Percentiles rank a stretch among this genome's conserved stretches.
Conservation (phyloP, 92 coral and sea anemone genomes). For the Siderastrea radians region DNA sequence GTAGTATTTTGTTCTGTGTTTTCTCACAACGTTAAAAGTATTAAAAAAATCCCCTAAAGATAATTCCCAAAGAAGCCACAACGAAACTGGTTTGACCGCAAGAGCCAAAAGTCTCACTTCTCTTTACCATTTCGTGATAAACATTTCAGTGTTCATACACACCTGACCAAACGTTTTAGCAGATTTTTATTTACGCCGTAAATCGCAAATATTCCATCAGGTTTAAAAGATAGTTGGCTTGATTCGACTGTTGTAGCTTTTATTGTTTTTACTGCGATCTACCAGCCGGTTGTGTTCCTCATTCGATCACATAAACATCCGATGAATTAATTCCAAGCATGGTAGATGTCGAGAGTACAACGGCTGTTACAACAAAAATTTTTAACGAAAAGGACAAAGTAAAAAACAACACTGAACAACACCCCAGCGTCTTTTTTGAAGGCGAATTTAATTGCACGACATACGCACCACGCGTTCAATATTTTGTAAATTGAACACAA, state of each 20-base stretch:
- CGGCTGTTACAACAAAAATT: neutral
- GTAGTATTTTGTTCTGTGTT: neutral
- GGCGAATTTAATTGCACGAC: neutral
- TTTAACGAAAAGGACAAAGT: neutral
- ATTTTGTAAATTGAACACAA: neutral
- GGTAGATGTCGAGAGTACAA: neutral
- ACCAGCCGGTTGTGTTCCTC: neutral
- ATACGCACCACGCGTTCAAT: neutral
- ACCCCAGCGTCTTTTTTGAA: neutral
- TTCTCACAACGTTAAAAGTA: neutral
- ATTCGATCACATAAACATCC: neutral
- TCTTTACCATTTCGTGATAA: slow-evolving; percentile 16
- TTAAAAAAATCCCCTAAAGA: neutral
- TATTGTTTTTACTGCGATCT: neutral
- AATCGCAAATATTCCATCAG: slow-evolving; percentile 3
- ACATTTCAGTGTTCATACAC: neutral
- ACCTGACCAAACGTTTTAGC: slow-evolving; percentile 30
- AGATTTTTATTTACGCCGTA: slow-evolving; percentile 1
- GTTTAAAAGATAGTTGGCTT: neutral
- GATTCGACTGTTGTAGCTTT: neutral
- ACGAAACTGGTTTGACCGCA: neutral
- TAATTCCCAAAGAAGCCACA: neutral
- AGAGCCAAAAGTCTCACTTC: neutral
- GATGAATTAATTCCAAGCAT: neutral
- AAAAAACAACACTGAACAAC: neutral